Percentiles rank a stretch among this genome's conserved stretches.
phyloP scores from a whole-genome alignment of 2,113 vertebrate genomes.

The Leptocoma aspasia region DNA sequence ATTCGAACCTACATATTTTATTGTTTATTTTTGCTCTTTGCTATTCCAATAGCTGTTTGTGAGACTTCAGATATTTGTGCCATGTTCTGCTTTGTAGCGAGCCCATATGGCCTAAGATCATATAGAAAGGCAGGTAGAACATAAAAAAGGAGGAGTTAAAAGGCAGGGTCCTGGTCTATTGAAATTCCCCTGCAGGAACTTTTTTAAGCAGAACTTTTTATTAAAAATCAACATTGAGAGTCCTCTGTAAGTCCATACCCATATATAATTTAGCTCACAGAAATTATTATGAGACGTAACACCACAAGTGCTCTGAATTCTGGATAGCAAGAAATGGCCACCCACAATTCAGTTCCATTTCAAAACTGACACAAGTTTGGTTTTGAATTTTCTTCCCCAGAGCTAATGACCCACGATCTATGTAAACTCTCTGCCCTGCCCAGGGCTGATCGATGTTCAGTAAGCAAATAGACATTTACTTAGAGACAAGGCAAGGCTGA shows the following conservation, averaged over 20 bases:
- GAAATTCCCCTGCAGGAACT: background rate
- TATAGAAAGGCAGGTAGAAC: background rate
- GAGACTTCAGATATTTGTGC: background rate
- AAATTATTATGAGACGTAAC: background rate
- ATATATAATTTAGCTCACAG: background rate
- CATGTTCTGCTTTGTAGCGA: background rate
- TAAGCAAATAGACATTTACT: background rate
- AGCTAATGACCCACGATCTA: background rate
- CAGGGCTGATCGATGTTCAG: background rate
- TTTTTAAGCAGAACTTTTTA: background rate
- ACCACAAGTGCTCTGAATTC: background rate
- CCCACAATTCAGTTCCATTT: background rate
- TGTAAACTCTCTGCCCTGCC: background rate
- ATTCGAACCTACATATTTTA: background rate
- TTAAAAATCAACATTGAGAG: background rate
- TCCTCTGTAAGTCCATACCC: background rate
- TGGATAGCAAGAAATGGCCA: background rate
- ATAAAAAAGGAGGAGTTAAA: background rate
- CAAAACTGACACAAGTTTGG: background rate
- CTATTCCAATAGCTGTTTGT: background rate
- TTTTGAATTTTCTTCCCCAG: background rate
- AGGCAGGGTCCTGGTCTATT: background rate
- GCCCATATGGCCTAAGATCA: background rate
- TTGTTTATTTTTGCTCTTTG: background rate
- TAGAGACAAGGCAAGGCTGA: background rate